Evolutionary conservation across 37 sponge, comb jelly and placozoan genomes (phyloP).

Genomic region (Lycopodina hypogea): DNA sequence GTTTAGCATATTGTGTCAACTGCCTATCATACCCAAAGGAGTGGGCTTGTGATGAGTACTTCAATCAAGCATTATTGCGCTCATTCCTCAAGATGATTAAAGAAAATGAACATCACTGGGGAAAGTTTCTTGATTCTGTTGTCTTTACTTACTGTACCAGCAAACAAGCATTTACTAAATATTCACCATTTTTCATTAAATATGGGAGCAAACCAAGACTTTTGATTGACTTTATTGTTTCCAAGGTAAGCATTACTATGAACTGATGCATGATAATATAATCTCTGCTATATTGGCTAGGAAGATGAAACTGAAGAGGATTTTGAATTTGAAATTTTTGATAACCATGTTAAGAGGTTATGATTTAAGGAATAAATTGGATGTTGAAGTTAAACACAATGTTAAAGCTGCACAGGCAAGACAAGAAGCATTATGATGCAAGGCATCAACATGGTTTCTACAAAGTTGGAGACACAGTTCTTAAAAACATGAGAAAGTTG

Average conservation of each 20-base stretch:
- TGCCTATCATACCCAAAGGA: slow-evolving; percentile 15
- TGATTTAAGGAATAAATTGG: slow-evolving; percentile 4
- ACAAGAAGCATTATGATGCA: slow-evolving; percentile 30
- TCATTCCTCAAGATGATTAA: slow-evolving; percentile 7
- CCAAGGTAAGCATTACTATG: background rate
- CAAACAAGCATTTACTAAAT: slow-evolving; percentile 36
- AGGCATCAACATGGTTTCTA: slow-evolving; percentile 4
- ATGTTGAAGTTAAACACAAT: slow-evolving; percentile 3
- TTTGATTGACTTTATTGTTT: slow-evolving; percentile 19
- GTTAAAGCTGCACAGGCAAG: slow-evolving; percentile 26
- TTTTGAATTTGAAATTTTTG: slow-evolving; percentile 3
- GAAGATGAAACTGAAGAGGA: background rate
- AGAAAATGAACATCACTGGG: slow-evolving; percentile 33
- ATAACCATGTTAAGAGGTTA: background rate
- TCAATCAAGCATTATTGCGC: slow-evolving; percentile 36
- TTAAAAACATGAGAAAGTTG: slow-evolving; percentile 2
- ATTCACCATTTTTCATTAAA: slow-evolving; percentile 29
- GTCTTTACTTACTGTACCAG: slow-evolving; percentile 40
- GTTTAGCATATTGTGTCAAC: slow-evolving; percentile 13
- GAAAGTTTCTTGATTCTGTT: slow-evolving; percentile 20
- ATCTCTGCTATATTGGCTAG: background rate
- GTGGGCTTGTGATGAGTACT: slow-evolving; percentile 52
- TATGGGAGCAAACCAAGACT: slow-evolving; percentile 23
- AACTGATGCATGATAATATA: background rate
- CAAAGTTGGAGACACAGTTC: slow-evolving; percentile 20